A percentile compares a stretch with the other conserved stretches of the same genome.
These are phyloP conservation scores for Phoebastria nigripes DNA, from an alignment of 2,797 vertebrate genomes.

Conservation along the genomic window DNA sequence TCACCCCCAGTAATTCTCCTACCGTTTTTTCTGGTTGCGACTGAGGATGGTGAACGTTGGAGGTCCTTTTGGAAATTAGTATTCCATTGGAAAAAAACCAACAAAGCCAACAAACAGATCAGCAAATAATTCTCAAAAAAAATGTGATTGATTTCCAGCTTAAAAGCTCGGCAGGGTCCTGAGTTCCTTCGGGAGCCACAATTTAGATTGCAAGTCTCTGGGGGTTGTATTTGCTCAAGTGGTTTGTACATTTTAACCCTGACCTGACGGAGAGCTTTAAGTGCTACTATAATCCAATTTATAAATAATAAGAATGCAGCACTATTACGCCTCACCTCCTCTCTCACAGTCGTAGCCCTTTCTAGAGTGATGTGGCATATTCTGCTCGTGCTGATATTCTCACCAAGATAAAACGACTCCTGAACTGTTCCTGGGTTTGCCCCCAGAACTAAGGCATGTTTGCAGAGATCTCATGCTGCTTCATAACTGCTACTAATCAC, in stretches of 20 bases:
- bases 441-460: neutral
- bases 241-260: neutral
- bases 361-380: neutral
- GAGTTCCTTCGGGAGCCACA: neutral
- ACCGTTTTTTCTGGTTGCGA: neutral
- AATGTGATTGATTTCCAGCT: neutral
- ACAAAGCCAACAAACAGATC: neutral
- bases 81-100: neutral
- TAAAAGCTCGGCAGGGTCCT: neutral
- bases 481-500: neutral
- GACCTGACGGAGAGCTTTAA: neutral
- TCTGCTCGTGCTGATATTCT: neutral
- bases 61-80: neutral
- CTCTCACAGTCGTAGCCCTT: neutral
- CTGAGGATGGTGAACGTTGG: neutral
- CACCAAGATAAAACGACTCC: neutral
- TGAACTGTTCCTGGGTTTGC: neutral
- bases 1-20: neutral
- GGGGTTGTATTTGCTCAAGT: neutral
- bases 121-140: neutral
- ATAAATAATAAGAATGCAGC: neutral
- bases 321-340: neutral
- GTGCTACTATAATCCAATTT: neutral
- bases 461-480: neutral
- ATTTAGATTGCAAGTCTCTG: neutral